These are phyloP conservation scores for Drosophila aldrichi DNA, from an alignment of 2,888 invertebrate genomes.

Conservation along the genomic window DNA sequence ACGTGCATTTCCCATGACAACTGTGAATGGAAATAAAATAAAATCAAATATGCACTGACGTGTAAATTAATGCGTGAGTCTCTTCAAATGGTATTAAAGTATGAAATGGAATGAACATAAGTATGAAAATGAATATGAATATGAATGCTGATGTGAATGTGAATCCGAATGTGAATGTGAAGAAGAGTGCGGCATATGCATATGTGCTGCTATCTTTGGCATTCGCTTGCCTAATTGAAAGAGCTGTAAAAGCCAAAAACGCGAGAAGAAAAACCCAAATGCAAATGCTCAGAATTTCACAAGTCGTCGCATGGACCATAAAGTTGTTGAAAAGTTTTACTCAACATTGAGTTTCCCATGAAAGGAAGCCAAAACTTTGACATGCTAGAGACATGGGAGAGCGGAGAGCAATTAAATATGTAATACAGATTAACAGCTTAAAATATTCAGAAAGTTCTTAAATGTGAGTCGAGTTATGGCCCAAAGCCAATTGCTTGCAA, in stretches of 20 bases:
- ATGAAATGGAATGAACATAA: constrained; percentile 27
- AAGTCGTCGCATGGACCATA: constrained; percentile 35
- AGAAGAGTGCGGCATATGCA: not conserved
- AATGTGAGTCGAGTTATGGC: constrained; percentile 7
- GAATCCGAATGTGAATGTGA: not conserved
- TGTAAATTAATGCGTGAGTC: constrained; percentile 68
- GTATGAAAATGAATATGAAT: constrained; percentile 5
- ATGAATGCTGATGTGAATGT: not conserved
- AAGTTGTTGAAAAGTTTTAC: constrained; percentile 56
- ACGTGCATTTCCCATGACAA: constrained; percentile 43
- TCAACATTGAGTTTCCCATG: constrained; percentile 14
- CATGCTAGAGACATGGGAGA: constrained; percentile 23
- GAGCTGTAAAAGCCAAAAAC: constrained; percentile 21
- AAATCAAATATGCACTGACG: constrained; percentile 72
- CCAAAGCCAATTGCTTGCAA: constrained; percentile 12
- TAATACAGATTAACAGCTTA: constrained; percentile 40
- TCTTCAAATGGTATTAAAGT: constrained; percentile 44
- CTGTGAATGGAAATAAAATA: constrained; percentile 54
- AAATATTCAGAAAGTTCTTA: constrained; percentile 43
- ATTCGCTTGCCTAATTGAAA: constrained; percentile 58
- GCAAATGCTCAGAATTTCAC: constrained; percentile 38
- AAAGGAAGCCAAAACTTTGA: constrained; percentile 7
- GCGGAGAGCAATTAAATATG: constrained; percentile 45
- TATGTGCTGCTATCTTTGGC: constrained; percentile 5
- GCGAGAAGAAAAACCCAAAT: constrained; percentile 10